These are phyloP conservation scores for Xiphias gladius DNA, from an alignment of 2,113 vertebrate genomes.

Conservation along the genomic window DNA sequence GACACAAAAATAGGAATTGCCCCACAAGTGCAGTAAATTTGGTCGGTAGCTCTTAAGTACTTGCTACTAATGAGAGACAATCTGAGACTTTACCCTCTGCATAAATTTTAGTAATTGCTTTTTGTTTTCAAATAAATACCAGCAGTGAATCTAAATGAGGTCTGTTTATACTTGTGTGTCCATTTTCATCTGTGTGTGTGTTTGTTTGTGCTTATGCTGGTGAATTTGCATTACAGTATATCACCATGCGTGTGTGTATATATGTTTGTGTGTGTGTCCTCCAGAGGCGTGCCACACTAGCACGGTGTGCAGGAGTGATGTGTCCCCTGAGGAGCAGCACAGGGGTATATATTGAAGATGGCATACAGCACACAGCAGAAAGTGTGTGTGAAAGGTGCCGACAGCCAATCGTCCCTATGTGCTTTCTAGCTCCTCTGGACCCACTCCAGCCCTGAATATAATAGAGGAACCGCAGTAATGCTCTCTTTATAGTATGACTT, in stretches of 20 bases:
- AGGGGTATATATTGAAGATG: constrained; percentile 60
- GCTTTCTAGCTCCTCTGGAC: constrained; percentile 29
- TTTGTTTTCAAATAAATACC: constrained; percentile 71
- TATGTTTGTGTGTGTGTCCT: constrained; percentile 7
- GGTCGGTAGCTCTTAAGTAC: constrained; percentile 65
- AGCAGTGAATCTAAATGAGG: constrained; percentile 56
- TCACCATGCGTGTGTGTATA: not conserved
- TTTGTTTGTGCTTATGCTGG: constrained; percentile 8
- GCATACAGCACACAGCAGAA: constrained; percentile 38
- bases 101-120: constrained; percentile 81
- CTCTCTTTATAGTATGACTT: not conserved
- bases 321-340: constrained; percentile 41
- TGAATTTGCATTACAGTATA: not conserved
- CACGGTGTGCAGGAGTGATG: constrained; percentile 44
- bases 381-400: constrained; percentile 50
- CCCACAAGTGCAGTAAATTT: constrained; percentile 48
- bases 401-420: constrained; percentile 48
- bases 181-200: not conserved
- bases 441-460: constrained; percentile 32
- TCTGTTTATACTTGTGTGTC: constrained; percentile 8
- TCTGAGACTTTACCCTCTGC: constrained; percentile 68
- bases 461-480: constrained; percentile 1
- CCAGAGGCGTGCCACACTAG: constrained; percentile 32
- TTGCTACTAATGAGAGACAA: constrained; percentile 75
- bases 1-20: constrained; percentile 23